These are phyloP conservation scores for Zosterops pallidus DNA, from an alignment of 2,113 vertebrate species.

Conservation along the genomic window DNA sequence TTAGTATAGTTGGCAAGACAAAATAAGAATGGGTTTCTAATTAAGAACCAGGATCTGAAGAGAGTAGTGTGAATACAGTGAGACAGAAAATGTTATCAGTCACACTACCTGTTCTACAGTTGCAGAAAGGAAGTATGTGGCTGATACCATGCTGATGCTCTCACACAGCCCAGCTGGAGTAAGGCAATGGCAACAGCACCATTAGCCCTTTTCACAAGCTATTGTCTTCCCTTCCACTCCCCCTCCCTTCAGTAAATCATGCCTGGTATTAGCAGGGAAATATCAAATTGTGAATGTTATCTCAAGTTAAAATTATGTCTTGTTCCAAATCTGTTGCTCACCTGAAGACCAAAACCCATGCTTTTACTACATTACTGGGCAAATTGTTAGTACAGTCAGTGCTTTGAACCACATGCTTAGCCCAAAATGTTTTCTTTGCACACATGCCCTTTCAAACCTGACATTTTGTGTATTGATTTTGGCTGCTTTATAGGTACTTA, in stretches of 20 bases:
- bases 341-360: not conserved
- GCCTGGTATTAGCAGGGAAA: not conserved
- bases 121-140: not conserved
- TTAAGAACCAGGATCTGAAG: not conserved
- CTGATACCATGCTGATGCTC: not conserved
- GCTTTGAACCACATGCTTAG: not conserved
- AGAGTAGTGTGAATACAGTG: not conserved
- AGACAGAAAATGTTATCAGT: not conserved
- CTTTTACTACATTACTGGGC: not conserved
- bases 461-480: constrained; percentile 33
- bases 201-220: not conserved
- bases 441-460: not conserved
- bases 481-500: not conserved
- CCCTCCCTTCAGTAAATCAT: not conserved
- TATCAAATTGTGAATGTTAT: not conserved
- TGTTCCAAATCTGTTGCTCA: not conserved
- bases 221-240: not conserved
- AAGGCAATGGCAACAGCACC: not conserved
- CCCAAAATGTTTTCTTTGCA: not conserved
- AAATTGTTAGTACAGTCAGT: not conserved
- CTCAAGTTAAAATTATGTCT: not conserved
- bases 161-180: not conserved
- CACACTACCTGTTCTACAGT: not conserved
- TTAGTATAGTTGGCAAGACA: not conserved
- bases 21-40: not conserved